Percentiles rank a stretch among this genome's conserved stretches.
Conservation (phyloP, 2,113 vertebrate species). For the Chloropsis hardwickii region DNA sequence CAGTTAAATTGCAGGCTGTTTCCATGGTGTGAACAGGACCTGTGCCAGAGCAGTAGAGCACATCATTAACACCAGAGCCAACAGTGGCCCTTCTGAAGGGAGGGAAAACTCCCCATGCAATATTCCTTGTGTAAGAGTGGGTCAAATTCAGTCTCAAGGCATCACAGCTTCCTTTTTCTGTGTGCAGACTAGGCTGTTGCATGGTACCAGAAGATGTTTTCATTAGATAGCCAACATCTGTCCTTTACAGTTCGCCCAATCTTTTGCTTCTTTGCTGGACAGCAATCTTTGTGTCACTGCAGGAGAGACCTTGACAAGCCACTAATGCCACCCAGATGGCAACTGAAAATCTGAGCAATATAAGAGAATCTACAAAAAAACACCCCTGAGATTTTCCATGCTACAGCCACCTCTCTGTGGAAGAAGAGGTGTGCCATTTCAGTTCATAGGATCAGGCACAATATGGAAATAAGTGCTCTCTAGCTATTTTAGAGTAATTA, state of each 20-base stretch:
- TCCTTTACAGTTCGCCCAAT: not conserved
- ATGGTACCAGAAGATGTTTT: not conserved
- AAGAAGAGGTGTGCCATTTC: not conserved
- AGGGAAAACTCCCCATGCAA: accelerated
- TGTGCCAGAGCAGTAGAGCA: not conserved
- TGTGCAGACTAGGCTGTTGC: not conserved
- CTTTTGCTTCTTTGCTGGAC: not conserved
- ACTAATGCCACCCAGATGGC: not conserved
- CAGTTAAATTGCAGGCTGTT: not conserved
- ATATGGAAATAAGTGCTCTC: not conserved
- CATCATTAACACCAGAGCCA: not conserved
- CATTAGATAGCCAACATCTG: not conserved
- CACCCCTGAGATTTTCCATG: not conserved
- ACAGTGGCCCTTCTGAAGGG: accelerated
- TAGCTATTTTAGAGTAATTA: not conserved
- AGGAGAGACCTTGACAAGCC: accelerated
- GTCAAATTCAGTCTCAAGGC: not conserved
- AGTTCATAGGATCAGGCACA: not conserved
- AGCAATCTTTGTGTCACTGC: not conserved
- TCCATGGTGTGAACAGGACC: not conserved
- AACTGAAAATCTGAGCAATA: not conserved
- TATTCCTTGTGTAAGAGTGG: not conserved
- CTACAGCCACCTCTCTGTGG: not conserved
- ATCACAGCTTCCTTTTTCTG: not conserved
- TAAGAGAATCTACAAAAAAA: not conserved